Percentiles rank a stretch among this genome's conserved stretches.
phyloP scores from a whole-genome alignment of 2,797 vertebrate genomes.

The Myotis myotis region DNA sequence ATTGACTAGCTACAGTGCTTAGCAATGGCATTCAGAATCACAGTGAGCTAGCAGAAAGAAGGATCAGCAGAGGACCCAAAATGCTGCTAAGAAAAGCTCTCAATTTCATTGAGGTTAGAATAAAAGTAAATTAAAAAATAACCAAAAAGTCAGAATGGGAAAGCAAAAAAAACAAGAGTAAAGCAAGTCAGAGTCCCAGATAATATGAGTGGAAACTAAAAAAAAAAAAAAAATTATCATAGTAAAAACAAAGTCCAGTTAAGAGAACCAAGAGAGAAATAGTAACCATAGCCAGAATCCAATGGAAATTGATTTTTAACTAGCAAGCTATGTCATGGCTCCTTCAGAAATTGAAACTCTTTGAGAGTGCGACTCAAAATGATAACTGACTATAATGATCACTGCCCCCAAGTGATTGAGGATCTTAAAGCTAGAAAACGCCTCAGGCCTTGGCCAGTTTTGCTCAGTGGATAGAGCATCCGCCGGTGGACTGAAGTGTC shows the following conservation, averaged over 20 bases:
- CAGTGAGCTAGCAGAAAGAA: neutral
- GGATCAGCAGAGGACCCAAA: neutral
- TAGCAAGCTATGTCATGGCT: neutral
- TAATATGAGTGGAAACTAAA: neutral
- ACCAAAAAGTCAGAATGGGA: neutral
- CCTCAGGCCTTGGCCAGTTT: neutral
- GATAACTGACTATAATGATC: neutral
- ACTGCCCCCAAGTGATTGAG: neutral
- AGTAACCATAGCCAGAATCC: neutral
- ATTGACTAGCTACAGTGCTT: neutral
- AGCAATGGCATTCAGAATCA: neutral
- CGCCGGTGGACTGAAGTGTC: too few species aligned
- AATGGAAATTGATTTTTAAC: neutral
- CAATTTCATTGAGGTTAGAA: neutral
- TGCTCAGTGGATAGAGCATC: too few species aligned
- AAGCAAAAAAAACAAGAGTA: neutral
- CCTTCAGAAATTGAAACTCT: neutral
- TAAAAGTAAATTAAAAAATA: neutral
- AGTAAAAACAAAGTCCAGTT: neutral
- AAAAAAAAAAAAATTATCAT: neutral
- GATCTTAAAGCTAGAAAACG: neutral
- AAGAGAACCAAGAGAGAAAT: conserved; percentile 14
- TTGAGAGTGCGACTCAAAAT: neutral
- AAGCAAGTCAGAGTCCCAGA: neutral
- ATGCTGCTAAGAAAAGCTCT: neutral